phyloP scores from a whole-genome alignment of 2,797 vertebrate species.

The Neoniphon sammara region DNA sequence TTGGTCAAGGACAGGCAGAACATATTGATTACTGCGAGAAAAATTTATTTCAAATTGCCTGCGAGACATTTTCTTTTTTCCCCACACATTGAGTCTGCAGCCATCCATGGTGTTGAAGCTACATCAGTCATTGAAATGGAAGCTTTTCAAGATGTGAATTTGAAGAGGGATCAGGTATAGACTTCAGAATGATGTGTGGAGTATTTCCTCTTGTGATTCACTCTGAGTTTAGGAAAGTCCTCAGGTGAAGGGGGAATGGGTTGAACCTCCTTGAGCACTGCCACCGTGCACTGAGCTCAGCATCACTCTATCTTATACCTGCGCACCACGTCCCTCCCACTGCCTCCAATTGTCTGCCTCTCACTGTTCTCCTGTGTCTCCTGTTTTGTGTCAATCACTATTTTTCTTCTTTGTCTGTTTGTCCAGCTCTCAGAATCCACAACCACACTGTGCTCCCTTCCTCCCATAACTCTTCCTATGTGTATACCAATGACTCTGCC shows the following conservation, averaged over 20 bases:
- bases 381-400: slow-evolving; percentile 79
- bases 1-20: neutral
- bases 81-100: slow-evolving; percentile 3
- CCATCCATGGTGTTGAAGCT: neutral
- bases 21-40: neutral
- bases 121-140: neutral
- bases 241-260: neutral
- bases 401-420: slow-evolving; percentile 77
- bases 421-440: slow-evolving; percentile 94
- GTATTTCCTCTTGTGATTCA: slow-evolving; percentile 24
- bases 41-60: neutral
- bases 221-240: slow-evolving; percentile 31
- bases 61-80: neutral
- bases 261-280: slow-evolving; percentile 10
- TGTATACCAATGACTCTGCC: slow-evolving; percentile 98
- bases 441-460: slow-evolving; percentile 97
- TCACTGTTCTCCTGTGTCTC: slow-evolving; percentile 58
- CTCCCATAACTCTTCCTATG: slow-evolving; percentile 96
- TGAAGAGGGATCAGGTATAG: slow-evolving; percentile 79
- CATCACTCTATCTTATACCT: slow-evolving; percentile 81
- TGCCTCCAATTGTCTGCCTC: slow-evolving; percentile 41
- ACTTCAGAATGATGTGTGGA: slow-evolving; percentile 72
- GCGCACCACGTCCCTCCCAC: slow-evolving; percentile 72
- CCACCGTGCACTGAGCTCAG: slow-evolving; percentile 52
- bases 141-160: slow-evolving; percentile 14